These are phyloP conservation scores for human DNA, from an alignment of 2,113 vertebrate genomes.

Conservation along the genomic window GRCh38 chr7:70077501-70078000, in stretches of 20 bases:
- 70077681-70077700: neutral
- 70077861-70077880: neutral
- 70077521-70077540: neutral
- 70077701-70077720: neutral
- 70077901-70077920: neutral
- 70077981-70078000: constrained; percentile 13
- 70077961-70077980: neutral
- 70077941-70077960: constrained; percentile 25
- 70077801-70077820: neutral
- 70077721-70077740: neutral
- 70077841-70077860: neutral
- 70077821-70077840: neutral
- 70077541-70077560: neutral
- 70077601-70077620: neutral
- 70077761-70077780: neutral
- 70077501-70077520: neutral
- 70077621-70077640: neutral
- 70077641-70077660: neutral
- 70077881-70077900: constrained; percentile 17
- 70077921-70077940: neutral
- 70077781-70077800: neutral
- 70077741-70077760: neutral
- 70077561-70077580: neutral
- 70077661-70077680: neutral
- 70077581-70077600: neutral